Evolutionary conservation across 2,888 invertebrate species (phyloP).

Genomic region (Nomada lathburiana): DNA sequence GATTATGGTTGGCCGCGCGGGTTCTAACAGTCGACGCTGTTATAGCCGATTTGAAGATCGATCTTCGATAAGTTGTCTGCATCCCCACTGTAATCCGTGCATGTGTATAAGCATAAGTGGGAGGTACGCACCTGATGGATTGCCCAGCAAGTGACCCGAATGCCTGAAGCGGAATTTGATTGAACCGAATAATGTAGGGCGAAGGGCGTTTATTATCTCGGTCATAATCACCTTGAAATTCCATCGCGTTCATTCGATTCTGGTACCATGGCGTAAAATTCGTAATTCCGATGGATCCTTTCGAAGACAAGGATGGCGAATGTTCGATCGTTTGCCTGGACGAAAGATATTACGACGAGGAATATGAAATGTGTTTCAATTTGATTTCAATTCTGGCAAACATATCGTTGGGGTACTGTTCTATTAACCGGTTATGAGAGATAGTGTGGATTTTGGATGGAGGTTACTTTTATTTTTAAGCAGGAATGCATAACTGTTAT

Average conservation of each 20-base stretch:
- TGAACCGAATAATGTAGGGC: slow-evolving; percentile 77
- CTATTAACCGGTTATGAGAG: too few species aligned
- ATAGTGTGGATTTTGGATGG: too few species aligned
- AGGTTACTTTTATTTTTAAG: too few species aligned
- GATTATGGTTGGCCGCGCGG: slow-evolving; percentile 14
- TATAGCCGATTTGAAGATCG: slow-evolving; percentile 49
- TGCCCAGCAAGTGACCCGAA: slow-evolving; percentile 68
- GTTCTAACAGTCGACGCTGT: slow-evolving; percentile 38
- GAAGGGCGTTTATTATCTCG: slow-evolving; percentile 76
- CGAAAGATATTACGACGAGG: neutral
- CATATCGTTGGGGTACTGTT: too few species aligned
- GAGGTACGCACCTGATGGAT: slow-evolving; percentile 30
- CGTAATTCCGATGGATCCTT: slow-evolving; percentile 4
- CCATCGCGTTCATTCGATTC: slow-evolving; percentile 28
- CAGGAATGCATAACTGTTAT: too few species aligned
- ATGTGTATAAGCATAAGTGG: slow-evolving; percentile 10
- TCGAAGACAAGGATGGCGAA: too few species aligned
- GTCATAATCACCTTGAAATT: slow-evolving; percentile 70
- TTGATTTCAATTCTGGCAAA: too few species aligned
- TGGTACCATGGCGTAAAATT: slow-evolving; percentile 15
- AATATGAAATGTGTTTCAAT: too few species aligned
- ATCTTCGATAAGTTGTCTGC: slow-evolving; percentile 46
- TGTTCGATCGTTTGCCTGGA: neutral
- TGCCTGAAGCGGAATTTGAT: slow-evolving; percentile 76
- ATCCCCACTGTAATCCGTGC: neutral